These are phyloP conservation scores for Eubasilissa regina DNA, from an alignment of 1,140 invertebrate species.

Conservation along the genomic window DNA sequence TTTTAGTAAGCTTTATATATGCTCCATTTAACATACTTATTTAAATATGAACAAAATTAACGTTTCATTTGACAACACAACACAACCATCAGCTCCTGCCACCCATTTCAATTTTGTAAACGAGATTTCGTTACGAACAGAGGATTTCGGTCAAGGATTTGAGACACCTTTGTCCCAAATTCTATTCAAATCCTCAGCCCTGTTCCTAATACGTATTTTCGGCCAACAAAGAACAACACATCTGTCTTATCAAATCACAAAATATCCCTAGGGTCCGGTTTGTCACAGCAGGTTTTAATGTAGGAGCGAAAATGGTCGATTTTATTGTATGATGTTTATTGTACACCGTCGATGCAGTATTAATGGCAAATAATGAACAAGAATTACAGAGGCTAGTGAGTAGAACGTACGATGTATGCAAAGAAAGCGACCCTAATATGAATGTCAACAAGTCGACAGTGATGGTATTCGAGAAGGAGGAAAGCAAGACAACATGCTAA, in stretches of 20 bases:
- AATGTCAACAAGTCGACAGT: too few relatives aligned
- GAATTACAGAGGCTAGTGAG: too few relatives aligned
- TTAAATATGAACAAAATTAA: background rate
- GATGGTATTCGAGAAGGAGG: too few relatives aligned
- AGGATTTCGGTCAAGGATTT: conserved; percentile 26
- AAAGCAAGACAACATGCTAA: too few relatives aligned
- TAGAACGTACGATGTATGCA: too few relatives aligned
- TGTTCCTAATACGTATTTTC: conserved; percentile 4
- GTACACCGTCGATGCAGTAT: too few relatives aligned
- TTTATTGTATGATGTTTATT: too few relatives aligned
- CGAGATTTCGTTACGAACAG: conserved; percentile 28
- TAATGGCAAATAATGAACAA: too few relatives aligned
- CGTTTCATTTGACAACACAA: background rate
- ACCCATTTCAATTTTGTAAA: conserved; percentile 3
- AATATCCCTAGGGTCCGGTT: conserved; percentile 3
- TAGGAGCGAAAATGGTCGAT: too few relatives aligned
- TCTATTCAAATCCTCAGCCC: conserved; percentile 3
- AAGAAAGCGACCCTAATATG: too few relatives aligned
- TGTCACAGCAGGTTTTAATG: background rate
- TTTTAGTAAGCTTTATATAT: too few relatives aligned
- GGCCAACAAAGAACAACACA: background rate
- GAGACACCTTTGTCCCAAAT: conserved; percentile 26
- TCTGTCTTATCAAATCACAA: background rate
- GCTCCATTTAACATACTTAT: too few relatives aligned
- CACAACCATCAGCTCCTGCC: background rate